These are phyloP conservation scores for Syngnathus rostellatus DNA, from an alignment of 2,797 vertebrate genomes.

Conservation along the genomic window DNA sequence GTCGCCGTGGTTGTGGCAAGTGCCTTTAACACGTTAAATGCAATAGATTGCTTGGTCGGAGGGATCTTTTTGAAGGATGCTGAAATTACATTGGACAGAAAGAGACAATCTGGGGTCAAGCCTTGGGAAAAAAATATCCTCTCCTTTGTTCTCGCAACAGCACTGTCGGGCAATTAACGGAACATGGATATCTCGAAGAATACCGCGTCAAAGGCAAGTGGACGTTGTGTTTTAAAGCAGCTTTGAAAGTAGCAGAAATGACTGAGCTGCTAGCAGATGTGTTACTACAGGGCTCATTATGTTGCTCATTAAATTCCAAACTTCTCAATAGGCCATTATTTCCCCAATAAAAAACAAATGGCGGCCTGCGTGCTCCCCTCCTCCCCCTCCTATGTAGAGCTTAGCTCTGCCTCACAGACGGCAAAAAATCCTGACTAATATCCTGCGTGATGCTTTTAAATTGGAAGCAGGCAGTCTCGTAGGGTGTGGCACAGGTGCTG, in stretches of 20 bases:
- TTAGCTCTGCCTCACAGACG: conserved; percentile 67
- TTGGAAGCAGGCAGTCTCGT: conserved; percentile 67
- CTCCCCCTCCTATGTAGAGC: conserved; percentile 55
- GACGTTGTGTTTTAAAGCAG: conserved; percentile 56
- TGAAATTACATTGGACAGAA: conserved; percentile 42
- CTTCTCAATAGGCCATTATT: conserved; percentile 79
- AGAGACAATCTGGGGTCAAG: conserved; percentile 44
- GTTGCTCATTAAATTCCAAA: conserved; percentile 76
- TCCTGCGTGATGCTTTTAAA: conserved; percentile 74
- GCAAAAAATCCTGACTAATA: conserved; percentile 72
- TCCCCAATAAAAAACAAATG: conserved; percentile 73
- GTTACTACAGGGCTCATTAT: conserved; percentile 75
- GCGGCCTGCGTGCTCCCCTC: conserved; percentile 60
- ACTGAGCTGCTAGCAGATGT: conserved; percentile 73
- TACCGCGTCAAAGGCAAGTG: conserved; percentile 50
- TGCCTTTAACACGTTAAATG: conserved; percentile 69
- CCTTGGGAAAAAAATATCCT: conserved; percentile 32
- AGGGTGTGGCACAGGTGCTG: conserved; percentile 71
- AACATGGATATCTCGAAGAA: conserved; percentile 52
- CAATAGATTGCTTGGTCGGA: conserved; percentile 58
- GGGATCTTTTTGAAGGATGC: conserved; percentile 50
- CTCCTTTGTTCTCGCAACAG: conserved; percentile 22
- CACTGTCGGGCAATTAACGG: conserved; percentile 59
- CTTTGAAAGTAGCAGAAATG: conserved; percentile 73
- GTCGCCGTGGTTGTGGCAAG: conserved; percentile 55